Conservation (phyloP, 2,113 vertebrate species). For the Chionodraco myersi region DNA sequence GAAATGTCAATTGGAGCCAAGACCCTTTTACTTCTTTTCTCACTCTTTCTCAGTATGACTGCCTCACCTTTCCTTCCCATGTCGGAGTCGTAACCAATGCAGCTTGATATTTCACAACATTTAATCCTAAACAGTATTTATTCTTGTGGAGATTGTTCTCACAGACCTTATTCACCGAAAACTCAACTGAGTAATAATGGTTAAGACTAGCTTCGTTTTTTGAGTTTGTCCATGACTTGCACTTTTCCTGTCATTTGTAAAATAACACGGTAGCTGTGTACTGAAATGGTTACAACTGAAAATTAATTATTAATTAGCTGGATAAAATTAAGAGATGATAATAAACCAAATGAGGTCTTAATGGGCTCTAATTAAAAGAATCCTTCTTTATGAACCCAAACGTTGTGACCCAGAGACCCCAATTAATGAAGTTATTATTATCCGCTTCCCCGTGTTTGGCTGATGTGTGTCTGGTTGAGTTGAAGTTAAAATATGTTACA, state of each 20-base stretch:
- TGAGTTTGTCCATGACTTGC: constrained; percentile 30
- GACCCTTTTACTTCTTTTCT: constrained; percentile 85
- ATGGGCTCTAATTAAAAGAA: constrained; percentile 84
- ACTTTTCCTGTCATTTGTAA: constrained; percentile 70
- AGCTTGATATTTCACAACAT: constrained; percentile 27
- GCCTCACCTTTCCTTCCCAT: constrained; percentile 30
- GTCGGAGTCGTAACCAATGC: constrained; percentile 15
- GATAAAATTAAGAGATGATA: constrained; percentile 84
- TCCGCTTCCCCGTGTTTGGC: constrained; percentile 62
- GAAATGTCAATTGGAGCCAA: constrained; percentile 97
- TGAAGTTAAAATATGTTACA: constrained; percentile 52
- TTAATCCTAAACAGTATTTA: not conserved
- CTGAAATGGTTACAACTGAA: constrained; percentile 36
- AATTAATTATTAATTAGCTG: constrained; percentile 84
- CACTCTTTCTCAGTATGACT: constrained; percentile 88
- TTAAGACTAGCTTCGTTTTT: not conserved
- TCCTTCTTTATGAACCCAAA: constrained; percentile 79
- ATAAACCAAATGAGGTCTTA: constrained; percentile 82
- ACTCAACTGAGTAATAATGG: not conserved
- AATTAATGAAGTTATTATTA: constrained; percentile 87
- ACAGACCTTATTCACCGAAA: not conserved
- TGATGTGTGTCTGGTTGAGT: constrained; percentile 54
- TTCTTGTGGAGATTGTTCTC: not conserved
- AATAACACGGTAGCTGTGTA: constrained; percentile 84
- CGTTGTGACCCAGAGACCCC: constrained; percentile 82